These are phyloP conservation scores for Mus spicilegus DNA, from an alignment of 2,113 vertebrate genomes.

Conservation along the genomic window DNA sequence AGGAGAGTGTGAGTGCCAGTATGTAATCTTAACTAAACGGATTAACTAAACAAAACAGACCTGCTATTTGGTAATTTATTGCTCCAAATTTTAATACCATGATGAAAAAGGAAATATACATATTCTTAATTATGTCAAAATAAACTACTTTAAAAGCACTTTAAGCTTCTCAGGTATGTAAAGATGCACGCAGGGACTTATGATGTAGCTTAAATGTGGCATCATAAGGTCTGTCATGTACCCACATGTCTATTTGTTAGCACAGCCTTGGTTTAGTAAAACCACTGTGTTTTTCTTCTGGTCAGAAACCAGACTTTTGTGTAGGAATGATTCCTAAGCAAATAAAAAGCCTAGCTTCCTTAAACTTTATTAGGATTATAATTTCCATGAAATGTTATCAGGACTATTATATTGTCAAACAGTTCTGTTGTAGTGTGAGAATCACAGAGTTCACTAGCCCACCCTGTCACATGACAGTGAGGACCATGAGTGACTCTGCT, in stretches of 20 bases:
- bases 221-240: background rate
- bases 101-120: background rate
- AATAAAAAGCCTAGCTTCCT: background rate
- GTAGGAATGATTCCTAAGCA: background rate
- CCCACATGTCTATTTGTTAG: background rate
- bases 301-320: constrained; percentile 16
- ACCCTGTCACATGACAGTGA: background rate
- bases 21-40: constrained; percentile 5
- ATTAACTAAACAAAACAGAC: constrained; percentile 1
- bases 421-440: background rate
- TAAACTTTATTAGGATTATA: background rate
- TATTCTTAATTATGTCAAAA: constrained; percentile 45
- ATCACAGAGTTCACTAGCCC: background rate
- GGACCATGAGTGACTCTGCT: background rate
- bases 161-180: background rate
- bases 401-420: background rate
- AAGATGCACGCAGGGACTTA: constrained; percentile 6
- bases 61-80: background rate
- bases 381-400: background rate
- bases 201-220: background rate
- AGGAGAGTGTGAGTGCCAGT: background rate
- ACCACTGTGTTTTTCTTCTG: background rate
- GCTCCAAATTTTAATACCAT: background rate
- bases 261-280: background rate
- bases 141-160: constrained; percentile 9